phyloP scores from a whole-genome alignment of 1,140 invertebrate genomes.

The Drosophila triauraria region DNA sequence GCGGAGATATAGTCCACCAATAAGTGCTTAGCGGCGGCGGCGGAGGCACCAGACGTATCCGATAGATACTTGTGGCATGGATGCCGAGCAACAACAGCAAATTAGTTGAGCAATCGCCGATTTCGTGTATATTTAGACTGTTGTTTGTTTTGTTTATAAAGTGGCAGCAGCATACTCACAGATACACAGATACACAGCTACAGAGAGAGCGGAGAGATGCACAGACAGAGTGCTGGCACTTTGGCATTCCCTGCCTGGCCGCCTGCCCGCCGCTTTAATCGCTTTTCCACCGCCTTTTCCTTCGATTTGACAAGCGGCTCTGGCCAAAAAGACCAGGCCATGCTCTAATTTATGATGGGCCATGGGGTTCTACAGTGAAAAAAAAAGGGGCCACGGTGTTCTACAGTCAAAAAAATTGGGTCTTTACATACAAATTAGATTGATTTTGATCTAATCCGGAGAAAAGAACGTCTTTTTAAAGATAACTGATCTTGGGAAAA shows the following conservation, averaged over 20 bases:
- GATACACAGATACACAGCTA: conserved; percentile 7
- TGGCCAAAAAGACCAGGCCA: conserved; percentile 54
- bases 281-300: conserved; percentile 52
- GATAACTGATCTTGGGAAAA: no score
- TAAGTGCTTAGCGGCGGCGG: conserved; percentile 18
- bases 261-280: conserved; percentile 63
- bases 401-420: neutral
- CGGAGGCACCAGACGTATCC: conserved; percentile 19
- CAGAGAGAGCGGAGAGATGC: neutral
- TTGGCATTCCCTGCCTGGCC: conserved; percentile 53
- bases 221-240: conserved; percentile 48
- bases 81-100: conserved; percentile 76
- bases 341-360: conserved; percentile 68
- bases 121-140: conserved; percentile 77
- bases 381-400: conserved; percentile 15
- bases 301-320: conserved; percentile 72
- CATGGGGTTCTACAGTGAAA: conserved; percentile 11
- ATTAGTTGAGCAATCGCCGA: conserved; percentile 82
- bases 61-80: conserved; percentile 48
- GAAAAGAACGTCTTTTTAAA: no score
- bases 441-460: no score
- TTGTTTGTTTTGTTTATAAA: conserved; percentile 83
- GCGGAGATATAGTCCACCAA: neutral
- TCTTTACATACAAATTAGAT: neutral
- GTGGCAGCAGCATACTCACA: conserved; percentile 70